A percentile compares a stretch with the other conserved stretches of the same genome.
These are phyloP conservation scores for Tridacna gigas DNA, from an alignment of 2,888 invertebrate genomes.

Conservation along the genomic window DNA sequence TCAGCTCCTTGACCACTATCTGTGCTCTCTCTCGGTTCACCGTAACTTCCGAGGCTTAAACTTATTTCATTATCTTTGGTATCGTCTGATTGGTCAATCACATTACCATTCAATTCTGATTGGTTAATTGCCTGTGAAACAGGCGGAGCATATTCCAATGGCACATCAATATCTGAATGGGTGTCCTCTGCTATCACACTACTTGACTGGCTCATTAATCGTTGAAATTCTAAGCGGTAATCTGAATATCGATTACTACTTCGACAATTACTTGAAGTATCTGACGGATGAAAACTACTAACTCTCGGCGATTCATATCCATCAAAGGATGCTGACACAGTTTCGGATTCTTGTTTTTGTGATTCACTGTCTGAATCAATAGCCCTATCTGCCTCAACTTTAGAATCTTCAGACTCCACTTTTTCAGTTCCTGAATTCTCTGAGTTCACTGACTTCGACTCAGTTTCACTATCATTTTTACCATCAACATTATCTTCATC, in stretches of 20 bases:
- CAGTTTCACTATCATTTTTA: conserved; percentile 44
- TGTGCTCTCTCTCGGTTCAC: conserved; percentile 55
- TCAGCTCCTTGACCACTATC: conserved; percentile 21
- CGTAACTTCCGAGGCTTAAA: conserved; percentile 41
- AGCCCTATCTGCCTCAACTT: conserved; percentile 60
- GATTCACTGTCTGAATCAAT: conserved; percentile 55
- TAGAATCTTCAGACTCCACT: conserved; percentile 63
- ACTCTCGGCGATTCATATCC: conserved; percentile 64
- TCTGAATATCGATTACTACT: conserved; percentile 27
- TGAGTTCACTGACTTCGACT: conserved; percentile 50
- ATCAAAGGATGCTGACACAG: conserved; percentile 52
- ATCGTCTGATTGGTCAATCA: conserved; percentile 7
- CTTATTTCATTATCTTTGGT: conserved; percentile 33
- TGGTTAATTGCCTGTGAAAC: conserved; percentile 38
- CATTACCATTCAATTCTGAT: conserved; percentile 16
- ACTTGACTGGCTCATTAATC: conserved; percentile 43
- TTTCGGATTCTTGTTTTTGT: conserved; percentile 51
- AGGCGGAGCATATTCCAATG: conserved; percentile 58
- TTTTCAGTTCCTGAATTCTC: conserved; percentile 61
- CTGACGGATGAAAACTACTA: conserved; percentile 59
- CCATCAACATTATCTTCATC: conserved; percentile 30
- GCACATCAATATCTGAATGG: conserved; percentile 51
- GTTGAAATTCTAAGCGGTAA: conserved; percentile 39
- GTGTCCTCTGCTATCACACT: conserved; percentile 40
- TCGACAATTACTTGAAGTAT: conserved; percentile 36